These are phyloP conservation scores for Mixornis gularis DNA, from an alignment of 2,113 vertebrate genomes.

Conservation along the genomic window DNA sequence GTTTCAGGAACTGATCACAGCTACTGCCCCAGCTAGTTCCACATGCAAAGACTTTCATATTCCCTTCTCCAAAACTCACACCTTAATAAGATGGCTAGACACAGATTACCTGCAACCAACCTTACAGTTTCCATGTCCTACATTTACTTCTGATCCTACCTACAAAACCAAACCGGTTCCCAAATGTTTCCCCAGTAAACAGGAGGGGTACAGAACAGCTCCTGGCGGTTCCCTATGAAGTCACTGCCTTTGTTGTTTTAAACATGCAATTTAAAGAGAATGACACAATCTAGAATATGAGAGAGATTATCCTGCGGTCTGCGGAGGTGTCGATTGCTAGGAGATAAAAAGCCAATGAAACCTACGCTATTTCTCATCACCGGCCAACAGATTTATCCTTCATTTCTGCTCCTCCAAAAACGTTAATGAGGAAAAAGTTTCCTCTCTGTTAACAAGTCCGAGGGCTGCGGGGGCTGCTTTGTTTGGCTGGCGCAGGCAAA, in stretches of 20 bases:
- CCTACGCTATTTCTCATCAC: conserved; percentile 25
- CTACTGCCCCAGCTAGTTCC: conserved; percentile 16
- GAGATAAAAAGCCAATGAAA: conserved; percentile 48
- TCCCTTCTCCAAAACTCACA: neutral
- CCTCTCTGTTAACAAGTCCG: neutral
- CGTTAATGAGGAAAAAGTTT: neutral
- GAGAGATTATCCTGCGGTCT: conserved; percentile 52
- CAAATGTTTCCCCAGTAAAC: conserved; percentile 47
- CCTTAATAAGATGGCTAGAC: conserved; percentile 31
- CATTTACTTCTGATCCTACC: conserved; percentile 63
- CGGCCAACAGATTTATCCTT: neutral
- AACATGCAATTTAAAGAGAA: conserved; percentile 70
- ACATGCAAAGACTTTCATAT: neutral
- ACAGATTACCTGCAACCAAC: conserved; percentile 5
- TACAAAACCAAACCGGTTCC: conserved; percentile 73
- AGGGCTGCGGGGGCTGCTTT: neutral
- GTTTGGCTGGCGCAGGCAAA: neutral
- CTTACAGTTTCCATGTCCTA: conserved; percentile 44
- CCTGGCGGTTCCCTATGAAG: conserved; percentile 68
- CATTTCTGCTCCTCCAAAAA: neutral
- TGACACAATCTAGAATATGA: conserved; percentile 60
- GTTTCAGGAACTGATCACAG: neutral
- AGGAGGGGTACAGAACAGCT: conserved; percentile 44
- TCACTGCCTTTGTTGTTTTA: conserved; percentile 73
- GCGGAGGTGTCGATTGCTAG: conserved; percentile 47